These are phyloP conservation scores for Erebia aethiops DNA, from an alignment of 2,888 invertebrate genomes.

Conservation along the genomic window DNA sequence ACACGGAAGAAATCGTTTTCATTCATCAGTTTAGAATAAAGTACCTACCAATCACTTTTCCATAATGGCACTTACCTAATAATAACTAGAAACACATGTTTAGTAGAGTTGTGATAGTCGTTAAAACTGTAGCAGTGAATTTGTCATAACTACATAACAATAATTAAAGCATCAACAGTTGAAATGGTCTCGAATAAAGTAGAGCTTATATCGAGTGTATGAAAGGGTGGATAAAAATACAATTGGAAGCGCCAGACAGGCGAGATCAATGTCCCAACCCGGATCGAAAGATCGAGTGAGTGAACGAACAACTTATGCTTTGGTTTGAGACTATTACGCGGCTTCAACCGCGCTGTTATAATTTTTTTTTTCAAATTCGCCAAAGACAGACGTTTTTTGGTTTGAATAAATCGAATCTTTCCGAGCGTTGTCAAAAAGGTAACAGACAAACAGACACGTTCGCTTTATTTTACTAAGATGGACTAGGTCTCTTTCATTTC, in stretches of 20 bases:
- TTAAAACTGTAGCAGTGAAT: conserved; percentile 33
- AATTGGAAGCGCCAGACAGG: conserved; percentile 60
- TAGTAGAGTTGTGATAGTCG: conserved; percentile 11
- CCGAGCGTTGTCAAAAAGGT: too few species aligned
- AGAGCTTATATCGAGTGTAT: conserved; percentile 37
- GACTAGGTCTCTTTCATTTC: too few species aligned
- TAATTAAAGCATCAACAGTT: conserved; percentile 37
- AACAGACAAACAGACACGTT: too few species aligned
- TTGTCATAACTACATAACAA: conserved; percentile 39
- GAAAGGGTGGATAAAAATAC: conserved; percentile 47
- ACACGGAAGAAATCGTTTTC: conserved; percentile 5
- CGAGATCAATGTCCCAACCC: conserved; percentile 67
- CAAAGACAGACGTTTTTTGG: too few species aligned
- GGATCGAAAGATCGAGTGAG: conserved; percentile 45
- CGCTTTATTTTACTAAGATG: too few species aligned
- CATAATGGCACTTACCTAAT: conserved; percentile 18
- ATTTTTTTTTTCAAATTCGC: too few species aligned
- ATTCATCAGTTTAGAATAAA: not conserved
- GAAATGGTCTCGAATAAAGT: conserved; percentile 30
- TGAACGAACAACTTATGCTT: conserved; percentile 13
- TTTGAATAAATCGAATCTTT: too few species aligned
- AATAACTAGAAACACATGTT: conserved; percentile 24
- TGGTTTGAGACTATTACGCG: not conserved
- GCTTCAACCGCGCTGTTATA: not conserved
- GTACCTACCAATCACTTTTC: conserved; percentile 8